phyloP scores from a whole-genome alignment of 2,797 vertebrate genomes.

The Cebuella pygmaea region DNA sequence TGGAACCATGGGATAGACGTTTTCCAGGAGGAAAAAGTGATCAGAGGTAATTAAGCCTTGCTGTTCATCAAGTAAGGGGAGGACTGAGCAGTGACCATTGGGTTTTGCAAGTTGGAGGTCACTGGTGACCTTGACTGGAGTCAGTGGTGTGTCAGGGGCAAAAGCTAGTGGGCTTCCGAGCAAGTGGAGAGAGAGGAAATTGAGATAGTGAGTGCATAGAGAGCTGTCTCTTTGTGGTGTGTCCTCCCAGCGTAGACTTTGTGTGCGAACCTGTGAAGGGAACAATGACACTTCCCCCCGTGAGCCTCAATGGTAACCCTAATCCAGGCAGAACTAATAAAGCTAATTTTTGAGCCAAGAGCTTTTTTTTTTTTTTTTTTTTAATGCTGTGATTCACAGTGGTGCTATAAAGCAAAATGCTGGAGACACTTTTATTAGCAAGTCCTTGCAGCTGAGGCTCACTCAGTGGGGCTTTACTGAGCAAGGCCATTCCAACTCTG shows the following conservation, averaged over 20 bases:
- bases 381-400: conserved; percentile 82
- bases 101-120: not conserved
- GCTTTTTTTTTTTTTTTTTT: conserved; percentile 72
- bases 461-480: conserved; percentile 84
- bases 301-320: conserved; percentile 80
- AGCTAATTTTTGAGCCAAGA: conserved; percentile 83
- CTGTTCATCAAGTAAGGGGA: not conserved
- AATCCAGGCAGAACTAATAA: conserved; percentile 82
- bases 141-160: too few species aligned
- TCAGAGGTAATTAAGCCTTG: not conserved
- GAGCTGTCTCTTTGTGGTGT: not conserved
- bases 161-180: not conserved
- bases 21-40: not conserved
- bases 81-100: not conserved
- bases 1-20: not conserved
- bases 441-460: conserved; percentile 87
- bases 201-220: not conserved
- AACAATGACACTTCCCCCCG: not conserved
- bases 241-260: not conserved
- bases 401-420: conserved; percentile 85
- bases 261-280: not conserved
- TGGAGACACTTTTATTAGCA: conserved; percentile 87
- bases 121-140: not conserved
- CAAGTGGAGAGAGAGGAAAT: not conserved
- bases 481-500: conserved; percentile 78